Evolutionary conservation across 2,888 invertebrate species (phyloP).

Genomic region (Nymphalis urticae): DNA sequence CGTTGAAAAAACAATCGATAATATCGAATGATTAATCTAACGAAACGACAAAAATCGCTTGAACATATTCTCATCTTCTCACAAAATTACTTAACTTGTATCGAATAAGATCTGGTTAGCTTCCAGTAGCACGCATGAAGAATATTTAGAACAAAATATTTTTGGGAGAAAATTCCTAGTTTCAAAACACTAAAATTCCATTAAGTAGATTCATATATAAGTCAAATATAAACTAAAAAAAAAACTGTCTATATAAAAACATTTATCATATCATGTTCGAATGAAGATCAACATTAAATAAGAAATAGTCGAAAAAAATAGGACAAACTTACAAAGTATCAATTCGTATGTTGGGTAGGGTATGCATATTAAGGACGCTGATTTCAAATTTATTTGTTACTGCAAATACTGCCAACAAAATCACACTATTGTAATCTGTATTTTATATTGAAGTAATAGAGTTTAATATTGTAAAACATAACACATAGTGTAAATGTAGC

Average conservation of each 20-base stretch:
- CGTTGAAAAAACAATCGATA: too few relatives aligned
- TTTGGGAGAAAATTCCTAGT: too few relatives aligned
- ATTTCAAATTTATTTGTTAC: conserved; percentile 59
- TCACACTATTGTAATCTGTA: conserved; percentile 31
- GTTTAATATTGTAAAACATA: conserved; percentile 47
- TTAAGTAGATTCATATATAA: too few relatives aligned
- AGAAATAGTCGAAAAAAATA: conserved; percentile 20
- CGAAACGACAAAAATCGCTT: too few relatives aligned
- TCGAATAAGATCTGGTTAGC: too few relatives aligned
- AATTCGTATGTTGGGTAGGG: conserved; percentile 55
- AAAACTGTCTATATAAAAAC: neutral
- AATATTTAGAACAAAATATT: too few relatives aligned
- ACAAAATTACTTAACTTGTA: too few relatives aligned
- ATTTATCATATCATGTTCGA: conserved; percentile 19
- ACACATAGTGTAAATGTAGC: conserved; percentile 14
- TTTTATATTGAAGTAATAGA: conserved; percentile 45
- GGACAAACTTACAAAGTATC: conserved; percentile 42
- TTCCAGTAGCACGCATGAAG: too few relatives aligned
- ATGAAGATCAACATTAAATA: conserved; percentile 18
- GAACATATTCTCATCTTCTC: too few relatives aligned
- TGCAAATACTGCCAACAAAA: conserved; percentile 36
- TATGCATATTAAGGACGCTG: conserved; percentile 61
- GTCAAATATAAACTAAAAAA: neutral
- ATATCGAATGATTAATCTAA: too few relatives aligned
- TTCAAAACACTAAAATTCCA: too few relatives aligned